These are phyloP conservation scores for Pheosia tremula DNA, from an alignment of 2,888 invertebrate species.

Conservation along the genomic window DNA sequence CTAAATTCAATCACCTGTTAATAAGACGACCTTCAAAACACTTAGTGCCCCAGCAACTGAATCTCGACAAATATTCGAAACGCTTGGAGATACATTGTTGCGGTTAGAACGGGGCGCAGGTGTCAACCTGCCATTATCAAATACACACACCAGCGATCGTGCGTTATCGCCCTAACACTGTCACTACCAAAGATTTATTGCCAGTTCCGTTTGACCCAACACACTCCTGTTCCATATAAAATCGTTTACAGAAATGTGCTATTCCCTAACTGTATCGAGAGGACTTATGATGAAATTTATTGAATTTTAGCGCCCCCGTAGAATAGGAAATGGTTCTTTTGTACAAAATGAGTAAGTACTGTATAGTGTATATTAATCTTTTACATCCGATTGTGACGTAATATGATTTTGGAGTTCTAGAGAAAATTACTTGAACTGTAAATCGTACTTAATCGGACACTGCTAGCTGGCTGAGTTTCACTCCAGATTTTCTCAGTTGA, in stretches of 20 bases:
- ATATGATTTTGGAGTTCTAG: too few species aligned
- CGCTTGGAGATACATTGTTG: slow-evolving; percentile 31
- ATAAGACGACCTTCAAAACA: background rate
- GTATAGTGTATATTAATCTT: too few species aligned
- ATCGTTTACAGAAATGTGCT: slow-evolving; percentile 51
- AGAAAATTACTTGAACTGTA: too few species aligned
- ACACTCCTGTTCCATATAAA: slow-evolving; percentile 51
- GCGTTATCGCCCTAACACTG: slow-evolving; percentile 65
- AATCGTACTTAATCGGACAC: too few species aligned
- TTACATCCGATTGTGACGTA: too few species aligned
- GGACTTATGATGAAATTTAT: slow-evolving; percentile 49
- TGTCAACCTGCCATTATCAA: slow-evolving; percentile 65
- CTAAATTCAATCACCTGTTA: background rate
- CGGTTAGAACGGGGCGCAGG: slow-evolving; percentile 46
- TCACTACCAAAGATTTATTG: slow-evolving; percentile 68
- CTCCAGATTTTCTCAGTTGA: too few species aligned
- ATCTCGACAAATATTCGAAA: slow-evolving; percentile 12
- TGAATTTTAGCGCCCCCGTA: slow-evolving; percentile 33
- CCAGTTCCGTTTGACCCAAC: slow-evolving; percentile 57
- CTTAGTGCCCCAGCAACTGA: background rate
- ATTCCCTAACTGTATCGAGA: slow-evolving; percentile 44
- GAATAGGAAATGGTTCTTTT: slow-evolving; percentile 27
- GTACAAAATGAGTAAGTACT: background rate
- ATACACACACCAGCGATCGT: slow-evolving; percentile 62
- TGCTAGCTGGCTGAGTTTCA: too few species aligned